These are phyloP conservation scores for Xanthorhoe spadicearia DNA, from an alignment of 2,888 invertebrate genomes.

Conservation along the genomic window DNA sequence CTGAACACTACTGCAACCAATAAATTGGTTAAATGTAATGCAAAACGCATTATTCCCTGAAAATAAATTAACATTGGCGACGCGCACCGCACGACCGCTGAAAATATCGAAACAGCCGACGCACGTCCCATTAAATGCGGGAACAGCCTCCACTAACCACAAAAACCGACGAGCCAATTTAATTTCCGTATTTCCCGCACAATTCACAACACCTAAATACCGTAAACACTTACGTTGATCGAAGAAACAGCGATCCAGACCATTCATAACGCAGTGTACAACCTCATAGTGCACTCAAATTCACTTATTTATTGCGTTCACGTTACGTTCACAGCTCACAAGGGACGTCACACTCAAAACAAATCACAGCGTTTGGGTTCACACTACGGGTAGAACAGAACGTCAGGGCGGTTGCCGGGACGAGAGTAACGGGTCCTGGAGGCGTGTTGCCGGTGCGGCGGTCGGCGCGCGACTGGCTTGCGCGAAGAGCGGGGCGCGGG, in stretches of 20 bases:
- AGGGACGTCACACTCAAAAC: conserved; percentile 77
- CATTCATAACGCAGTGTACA: conserved; percentile 82
- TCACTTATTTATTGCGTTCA: conserved; percentile 67
- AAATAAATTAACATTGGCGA: conserved; percentile 50
- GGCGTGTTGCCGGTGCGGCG: conserved; percentile 72
- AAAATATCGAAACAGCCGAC: conserved; percentile 66
- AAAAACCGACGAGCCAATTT: conserved; percentile 65
- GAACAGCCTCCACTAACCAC: conserved; percentile 67
- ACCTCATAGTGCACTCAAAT: conserved; percentile 81
- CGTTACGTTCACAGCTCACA: conserved; percentile 66
- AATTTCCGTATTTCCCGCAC: conserved; percentile 55
- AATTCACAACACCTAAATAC: conserved; percentile 59
- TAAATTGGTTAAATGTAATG: conserved; percentile 38
- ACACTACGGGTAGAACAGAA: conserved; percentile 76
- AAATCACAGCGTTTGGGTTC: conserved; percentile 79
- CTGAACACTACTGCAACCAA: conserved; percentile 14
- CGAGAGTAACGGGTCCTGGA: conserved; percentile 49
- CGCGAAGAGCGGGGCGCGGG: conserved; percentile 62
- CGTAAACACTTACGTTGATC: conserved; percentile 81
- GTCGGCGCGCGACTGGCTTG: conserved; percentile 83
- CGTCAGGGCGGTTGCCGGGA: conserved; percentile 68
- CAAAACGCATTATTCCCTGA: conserved; percentile 44
- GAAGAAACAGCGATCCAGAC: conserved; percentile 84
- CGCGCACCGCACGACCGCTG: conserved; percentile 56
- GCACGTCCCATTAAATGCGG: conserved; percentile 63